These are phyloP conservation scores for Pristionchus fissidentatus DNA, from an alignment of 2,888 invertebrate genomes.

Conservation along the genomic window DNA sequence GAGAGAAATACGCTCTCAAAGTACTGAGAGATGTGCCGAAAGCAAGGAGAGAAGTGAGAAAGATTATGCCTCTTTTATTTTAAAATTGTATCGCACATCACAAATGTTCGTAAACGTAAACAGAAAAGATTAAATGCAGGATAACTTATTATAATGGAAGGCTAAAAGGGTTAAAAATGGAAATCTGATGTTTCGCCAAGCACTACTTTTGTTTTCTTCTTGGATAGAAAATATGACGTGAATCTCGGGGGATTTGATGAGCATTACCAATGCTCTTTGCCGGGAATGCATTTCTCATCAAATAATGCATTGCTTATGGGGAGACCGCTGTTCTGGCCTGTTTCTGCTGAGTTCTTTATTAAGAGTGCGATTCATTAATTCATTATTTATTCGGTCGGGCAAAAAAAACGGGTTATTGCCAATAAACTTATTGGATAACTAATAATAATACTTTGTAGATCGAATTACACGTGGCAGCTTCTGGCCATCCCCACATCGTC, in stretches of 20 bases:
- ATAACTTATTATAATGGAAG: background rate
- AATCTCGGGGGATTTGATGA: background rate
- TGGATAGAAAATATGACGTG: slow-evolving; percentile 22
- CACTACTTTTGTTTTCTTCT: background rate
- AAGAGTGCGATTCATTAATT: too few species aligned
- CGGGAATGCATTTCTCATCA: too few species aligned
- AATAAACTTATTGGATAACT: too few species aligned
- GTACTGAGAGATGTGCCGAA: slow-evolving; percentile 92
- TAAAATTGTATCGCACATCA: background rate
- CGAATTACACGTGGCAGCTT: slow-evolving; percentile 94
- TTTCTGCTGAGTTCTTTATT: too few species aligned
- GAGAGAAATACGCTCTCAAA: slow-evolving; percentile 91
- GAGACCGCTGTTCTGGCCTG: too few species aligned
- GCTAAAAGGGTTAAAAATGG: background rate
- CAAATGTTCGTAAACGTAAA: background rate
- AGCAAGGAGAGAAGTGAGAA: slow-evolving; percentile 85
- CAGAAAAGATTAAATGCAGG: background rate
- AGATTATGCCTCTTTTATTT: background rate
- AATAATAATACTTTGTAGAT: too few species aligned
- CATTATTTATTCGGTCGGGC: too few species aligned
- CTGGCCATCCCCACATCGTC: slow-evolving; percentile 92
- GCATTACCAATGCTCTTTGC: background rate
- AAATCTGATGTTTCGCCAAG: background rate
- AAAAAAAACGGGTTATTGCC: too few species aligned
- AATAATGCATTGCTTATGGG: too few species aligned